These are phyloP conservation scores for Chalcis sispes DNA, from an alignment of 2,888 invertebrate species.

Conservation along the genomic window DNA sequence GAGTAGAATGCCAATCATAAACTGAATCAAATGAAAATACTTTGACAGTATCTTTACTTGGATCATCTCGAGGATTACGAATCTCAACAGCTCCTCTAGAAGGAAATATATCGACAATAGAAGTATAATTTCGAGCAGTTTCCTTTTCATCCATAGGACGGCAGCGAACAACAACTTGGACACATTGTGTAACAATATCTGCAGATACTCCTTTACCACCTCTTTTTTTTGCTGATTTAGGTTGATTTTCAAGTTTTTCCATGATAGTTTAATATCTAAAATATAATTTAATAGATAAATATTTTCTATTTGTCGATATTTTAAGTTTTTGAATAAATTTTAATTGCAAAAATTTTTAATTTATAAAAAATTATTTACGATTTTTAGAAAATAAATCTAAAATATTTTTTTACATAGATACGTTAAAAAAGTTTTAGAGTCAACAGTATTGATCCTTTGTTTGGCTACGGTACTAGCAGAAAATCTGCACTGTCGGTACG, in stretches of 20 bases:
- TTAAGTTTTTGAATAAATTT: no score
- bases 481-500: slow-evolving; percentile 8
- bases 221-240: slow-evolving; percentile 64
- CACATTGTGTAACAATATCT: slow-evolving; percentile 80
- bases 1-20: slow-evolving; percentile 93
- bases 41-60: slow-evolving; percentile 86
- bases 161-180: slow-evolving; percentile 98
- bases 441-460: slow-evolving; percentile 43
- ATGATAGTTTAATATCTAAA: slow-evolving; percentile 54
- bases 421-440: no score
- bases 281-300: background rate
- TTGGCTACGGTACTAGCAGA: slow-evolving; percentile 17
- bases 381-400: no score
- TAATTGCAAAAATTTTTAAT: no score
- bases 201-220: slow-evolving; percentile 58
- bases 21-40: slow-evolving; percentile 98
- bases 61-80: slow-evolving; percentile 86
- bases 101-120: slow-evolving; percentile 90
- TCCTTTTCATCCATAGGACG: slow-evolving; percentile 96
- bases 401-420: no score
- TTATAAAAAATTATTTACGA: no score
- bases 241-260: slow-evolving; percentile 65
- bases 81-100: slow-evolving; percentile 94
- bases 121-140: slow-evolving; percentile 83
- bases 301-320: no score